Conservation (phyloP, 1,140 invertebrate species). For the Drosophila lacteicornis region DNA sequence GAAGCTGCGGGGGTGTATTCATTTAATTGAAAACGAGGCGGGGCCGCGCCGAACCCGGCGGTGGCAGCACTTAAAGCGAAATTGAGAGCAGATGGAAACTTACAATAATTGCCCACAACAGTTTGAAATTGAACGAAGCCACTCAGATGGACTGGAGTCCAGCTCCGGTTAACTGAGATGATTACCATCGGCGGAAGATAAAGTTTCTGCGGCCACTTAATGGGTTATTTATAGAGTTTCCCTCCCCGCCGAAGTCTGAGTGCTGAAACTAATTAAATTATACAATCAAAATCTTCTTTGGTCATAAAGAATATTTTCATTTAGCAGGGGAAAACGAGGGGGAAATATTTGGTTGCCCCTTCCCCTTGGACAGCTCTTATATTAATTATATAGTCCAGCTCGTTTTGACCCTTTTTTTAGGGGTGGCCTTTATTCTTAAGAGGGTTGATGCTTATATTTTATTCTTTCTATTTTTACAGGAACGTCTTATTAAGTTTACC, state of each 20-base stretch:
- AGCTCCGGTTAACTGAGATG: conserved; percentile 45
- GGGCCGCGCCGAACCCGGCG: conserved; percentile 25
- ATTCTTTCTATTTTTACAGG: background rate
- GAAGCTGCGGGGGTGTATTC: conserved; percentile 59
- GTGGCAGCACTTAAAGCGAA: conserved; percentile 68
- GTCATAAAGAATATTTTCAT: conserved; percentile 1
- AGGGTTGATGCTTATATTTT: background rate
- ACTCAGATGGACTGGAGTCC: conserved; percentile 51
- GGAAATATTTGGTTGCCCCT: background rate
- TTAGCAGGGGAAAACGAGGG: background rate
- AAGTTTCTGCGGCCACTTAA: conserved; percentile 65
- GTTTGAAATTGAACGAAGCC: conserved; percentile 50
- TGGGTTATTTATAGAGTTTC: conserved; percentile 72
- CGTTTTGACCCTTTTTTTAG: background rate
- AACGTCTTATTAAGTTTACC: background rate
- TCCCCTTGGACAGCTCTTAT: background rate
- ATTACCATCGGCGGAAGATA: conserved; percentile 59
- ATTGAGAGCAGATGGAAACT: conserved; percentile 80
- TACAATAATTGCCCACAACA: conserved; percentile 74
- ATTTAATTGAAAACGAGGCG: conserved; percentile 80
- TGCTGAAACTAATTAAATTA: conserved; percentile 52
- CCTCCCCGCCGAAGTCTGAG: conserved; percentile 15
- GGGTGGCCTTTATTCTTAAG: background rate
- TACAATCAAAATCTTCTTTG: conserved; percentile 34
- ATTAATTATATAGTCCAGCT: background rate